phyloP scores from a whole-genome alignment of 2,797 vertebrate species.

The Mormyrops attenuatus region DNA sequence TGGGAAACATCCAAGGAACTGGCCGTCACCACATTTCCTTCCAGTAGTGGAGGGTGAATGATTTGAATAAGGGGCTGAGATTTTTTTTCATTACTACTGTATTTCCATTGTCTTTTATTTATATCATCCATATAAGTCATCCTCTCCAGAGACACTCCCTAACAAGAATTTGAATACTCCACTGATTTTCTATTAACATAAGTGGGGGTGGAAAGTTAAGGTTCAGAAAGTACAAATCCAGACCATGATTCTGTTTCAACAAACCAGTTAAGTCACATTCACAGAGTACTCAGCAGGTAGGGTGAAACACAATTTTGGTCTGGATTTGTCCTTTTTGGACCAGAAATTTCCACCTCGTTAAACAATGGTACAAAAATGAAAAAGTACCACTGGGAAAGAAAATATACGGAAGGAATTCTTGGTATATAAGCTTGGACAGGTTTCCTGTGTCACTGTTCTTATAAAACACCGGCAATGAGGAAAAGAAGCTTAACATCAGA shows the following conservation, averaged over 20 bases:
- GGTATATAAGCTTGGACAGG: constrained; percentile 24
- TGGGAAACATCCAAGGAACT: not conserved
- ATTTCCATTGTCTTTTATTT: not conserved
- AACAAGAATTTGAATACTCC: not conserved
- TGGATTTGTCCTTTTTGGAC: not conserved
- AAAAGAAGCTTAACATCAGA: constrained; percentile 31
- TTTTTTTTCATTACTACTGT: constrained; percentile 1
- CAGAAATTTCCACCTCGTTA: constrained; percentile 6
- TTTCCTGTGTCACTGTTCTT: constrained; percentile 36
- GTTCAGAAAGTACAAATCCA: not conserved
- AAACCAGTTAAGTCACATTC: not conserved
- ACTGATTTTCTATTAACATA: not conserved
- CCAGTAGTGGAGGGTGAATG: not conserved
- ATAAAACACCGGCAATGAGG: constrained; percentile 32
- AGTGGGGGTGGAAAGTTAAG: constrained; percentile 1
- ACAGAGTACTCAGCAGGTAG: not conserved
- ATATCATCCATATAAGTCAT: not conserved
- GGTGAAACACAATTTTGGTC: not conserved
- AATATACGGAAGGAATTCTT: constrained; percentile 23
- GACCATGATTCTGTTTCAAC: not conserved
- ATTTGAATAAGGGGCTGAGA: not conserved
- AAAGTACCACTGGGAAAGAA: constrained; percentile 37
- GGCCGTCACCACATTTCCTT: not conserved
- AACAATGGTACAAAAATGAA: constrained; percentile 41
- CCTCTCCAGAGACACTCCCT: not conserved